Evolutionary conservation across 2,113 vertebrate species (phyloP).

Genomic region (Cynopterus brachyotis): DNA sequence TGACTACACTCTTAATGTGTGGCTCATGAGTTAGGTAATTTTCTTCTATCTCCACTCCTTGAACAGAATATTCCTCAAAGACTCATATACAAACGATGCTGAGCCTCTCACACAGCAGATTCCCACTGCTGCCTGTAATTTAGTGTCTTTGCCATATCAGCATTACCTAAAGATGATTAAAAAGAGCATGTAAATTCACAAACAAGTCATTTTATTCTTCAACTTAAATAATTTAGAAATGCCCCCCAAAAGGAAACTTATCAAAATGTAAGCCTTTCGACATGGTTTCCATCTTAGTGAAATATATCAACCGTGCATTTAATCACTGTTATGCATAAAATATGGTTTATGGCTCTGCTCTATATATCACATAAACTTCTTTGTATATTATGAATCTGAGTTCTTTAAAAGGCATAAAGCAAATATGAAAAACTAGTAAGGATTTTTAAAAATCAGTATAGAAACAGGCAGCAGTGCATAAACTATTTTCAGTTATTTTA

Average conservation of each 20-base stretch:
- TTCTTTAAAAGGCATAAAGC: conserved; percentile 61
- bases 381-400: conserved; percentile 59
- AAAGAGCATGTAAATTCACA: conserved; percentile 74
- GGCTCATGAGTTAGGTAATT: conserved; percentile 80
- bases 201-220: conserved; percentile 78
- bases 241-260: conserved; percentile 69
- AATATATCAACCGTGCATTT: conserved; percentile 67
- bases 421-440: conserved; percentile 42
- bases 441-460: conserved; percentile 23
- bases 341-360: conserved; percentile 59
- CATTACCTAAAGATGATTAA: conserved; percentile 78
- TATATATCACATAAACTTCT: conserved; percentile 72
- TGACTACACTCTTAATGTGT: conserved; percentile 80
- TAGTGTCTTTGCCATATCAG: conserved; percentile 65
- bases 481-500: conserved; percentile 10
- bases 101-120: conserved; percentile 65
- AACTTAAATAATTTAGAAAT: conserved; percentile 75
- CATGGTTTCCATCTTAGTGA: conserved; percentile 70
- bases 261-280: conserved; percentile 72
- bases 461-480: conserved; percentile 29
- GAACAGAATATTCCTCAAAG: conserved; percentile 77
- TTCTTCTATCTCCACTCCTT: conserved; percentile 77
- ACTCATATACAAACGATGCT: conserved; percentile 68
- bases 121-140: conserved; percentile 79
- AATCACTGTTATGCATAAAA: conserved; percentile 73